These are phyloP conservation scores for Babyrousa celebensis DNA, from an alignment of 2,797 vertebrate species.

Conservation along the genomic window DNA sequence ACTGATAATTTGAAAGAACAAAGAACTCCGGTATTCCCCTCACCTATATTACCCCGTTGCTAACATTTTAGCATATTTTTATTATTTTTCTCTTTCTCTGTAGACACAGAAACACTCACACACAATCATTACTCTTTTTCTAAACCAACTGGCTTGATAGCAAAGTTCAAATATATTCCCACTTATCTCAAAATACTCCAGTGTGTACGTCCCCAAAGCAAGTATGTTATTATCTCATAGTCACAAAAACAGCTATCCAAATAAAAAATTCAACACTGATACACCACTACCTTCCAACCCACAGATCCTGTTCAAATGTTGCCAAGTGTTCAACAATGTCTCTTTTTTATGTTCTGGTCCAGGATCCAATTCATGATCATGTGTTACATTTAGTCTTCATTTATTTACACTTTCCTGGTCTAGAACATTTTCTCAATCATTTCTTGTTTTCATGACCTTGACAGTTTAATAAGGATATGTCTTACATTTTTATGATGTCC, in stretches of 20 bases:
- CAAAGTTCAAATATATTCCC: neutral
- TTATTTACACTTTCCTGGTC: neutral
- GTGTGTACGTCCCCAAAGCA: neutral
- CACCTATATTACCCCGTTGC: neutral
- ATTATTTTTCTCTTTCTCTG: neutral
- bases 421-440: slow-evolving; percentile 13
- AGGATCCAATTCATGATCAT: neutral
- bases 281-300: neutral
- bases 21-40: neutral
- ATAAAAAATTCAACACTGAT: neutral
- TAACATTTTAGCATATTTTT: slow-evolving; percentile 19
- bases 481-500: slow-evolving; percentile 34
- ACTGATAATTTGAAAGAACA: neutral
- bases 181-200: neutral
- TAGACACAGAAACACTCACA: neutral
- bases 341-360: slow-evolving; percentile 30
- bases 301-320: neutral
- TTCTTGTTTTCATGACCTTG: slow-evolving; percentile 1
- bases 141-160: neutral
- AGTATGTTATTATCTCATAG: neutral
- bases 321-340: neutral
- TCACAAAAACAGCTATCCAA: neutral
- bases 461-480: neutral
- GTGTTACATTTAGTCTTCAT: neutral
- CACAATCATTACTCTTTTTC: neutral